Base-by-base conservation (phyloP, 2,797 vertebrate species). In the Galago senegalensis region DNA sequence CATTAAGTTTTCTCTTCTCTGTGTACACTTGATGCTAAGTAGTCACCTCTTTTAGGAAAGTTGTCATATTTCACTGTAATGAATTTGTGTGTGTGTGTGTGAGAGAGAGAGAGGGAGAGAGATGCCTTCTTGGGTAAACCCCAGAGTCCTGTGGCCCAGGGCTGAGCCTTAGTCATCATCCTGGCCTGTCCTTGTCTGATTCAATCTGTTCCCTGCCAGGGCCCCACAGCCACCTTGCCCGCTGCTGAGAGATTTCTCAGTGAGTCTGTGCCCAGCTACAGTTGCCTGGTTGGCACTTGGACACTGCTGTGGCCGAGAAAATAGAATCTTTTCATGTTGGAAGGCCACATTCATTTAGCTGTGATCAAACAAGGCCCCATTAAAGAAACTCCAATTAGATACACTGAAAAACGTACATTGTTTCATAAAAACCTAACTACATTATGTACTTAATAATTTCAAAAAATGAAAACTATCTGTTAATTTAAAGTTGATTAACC, bases 211-310 rank as follows among this genome's bases (percentile, higher is more conserved):
- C 60, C 63, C 56, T 13, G 12, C 21, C 11, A 20, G 56, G 49
- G 72, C 11, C 49, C 7, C 31, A 56, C 1, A 11, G n/a, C 83
- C 34, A 27, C 6, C 2, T 29, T 1, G 16, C 80, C 88, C 29
- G 3, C 18, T 1, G 34, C 43, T n/a, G 3, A 80, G 87, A 67
- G 65, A 60, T 80, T 87, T 43, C 76, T 87, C 63, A 3, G 93
- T 23, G 77, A 89, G 65, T 49, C 86, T 23, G 29, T 83, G 89
- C 86, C 91, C 75, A 20, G 96, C 94, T 58, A 37, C 53, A 63
- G 6, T 88, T 56, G 76, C 86, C 72, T 61, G 97, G 70, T 93
- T 98, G 90, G 92, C 91, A 85, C 91, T 86, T 94, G 75, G 88
- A 90, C 69, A 92, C n/a, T 58, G 86, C 60, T 6, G 56, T 87